Percentiles rank a stretch among this genome's conserved stretches.
These are phyloP conservation scores for Ormyrus thymus DNA, from an alignment of 2,888 invertebrate species.

Conservation along the genomic window DNA sequence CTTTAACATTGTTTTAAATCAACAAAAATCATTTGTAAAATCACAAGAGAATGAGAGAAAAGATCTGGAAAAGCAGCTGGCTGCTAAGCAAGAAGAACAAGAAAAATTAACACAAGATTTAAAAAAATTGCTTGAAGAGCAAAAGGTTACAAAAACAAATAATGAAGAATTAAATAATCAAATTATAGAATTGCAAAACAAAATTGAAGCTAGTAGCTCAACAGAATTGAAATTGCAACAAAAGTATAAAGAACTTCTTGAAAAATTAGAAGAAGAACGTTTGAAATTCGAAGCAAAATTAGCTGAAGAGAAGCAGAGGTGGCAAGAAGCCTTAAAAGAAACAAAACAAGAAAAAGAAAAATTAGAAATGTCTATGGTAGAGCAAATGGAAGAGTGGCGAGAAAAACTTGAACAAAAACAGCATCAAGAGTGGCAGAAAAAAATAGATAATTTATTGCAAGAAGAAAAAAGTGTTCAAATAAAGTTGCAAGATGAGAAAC, in stretches of 20 bases:
- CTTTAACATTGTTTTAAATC: constrained; percentile 61
- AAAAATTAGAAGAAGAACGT: constrained; percentile 76
- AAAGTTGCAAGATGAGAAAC: constrained; percentile 71
- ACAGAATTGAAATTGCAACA: constrained; percentile 73
- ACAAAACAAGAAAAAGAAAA: constrained; percentile 74
- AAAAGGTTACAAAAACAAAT: constrained; percentile 76
- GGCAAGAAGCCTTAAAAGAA: constrained; percentile 76
- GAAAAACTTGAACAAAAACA: constrained; percentile 66
- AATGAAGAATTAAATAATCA: constrained; percentile 76
- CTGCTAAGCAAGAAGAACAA: constrained; percentile 76
- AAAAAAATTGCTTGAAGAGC: constrained; percentile 74
- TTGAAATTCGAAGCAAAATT: constrained; percentile 76
- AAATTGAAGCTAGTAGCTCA: constrained; percentile 73
- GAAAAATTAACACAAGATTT: constrained; percentile 74
- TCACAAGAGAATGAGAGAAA: constrained; percentile 68
- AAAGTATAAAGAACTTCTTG: constrained; percentile 76
- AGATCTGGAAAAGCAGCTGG: constrained; percentile 75
- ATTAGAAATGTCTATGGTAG: constrained; percentile 76
- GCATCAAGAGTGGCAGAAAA: constrained; percentile 73
- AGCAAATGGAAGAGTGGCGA: constrained; percentile 75
- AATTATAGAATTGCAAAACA: constrained; percentile 74
- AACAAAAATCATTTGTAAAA: constrained; percentile 65
- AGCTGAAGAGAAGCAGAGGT: constrained; percentile 76
- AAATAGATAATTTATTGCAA: constrained; percentile 74
- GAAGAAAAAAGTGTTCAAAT: constrained; percentile 74